Percentiles rank a stretch among this genome's conserved stretches.
Conservation (phyloP, 2,888 invertebrate species). For the Escarpia spicata region DNA sequence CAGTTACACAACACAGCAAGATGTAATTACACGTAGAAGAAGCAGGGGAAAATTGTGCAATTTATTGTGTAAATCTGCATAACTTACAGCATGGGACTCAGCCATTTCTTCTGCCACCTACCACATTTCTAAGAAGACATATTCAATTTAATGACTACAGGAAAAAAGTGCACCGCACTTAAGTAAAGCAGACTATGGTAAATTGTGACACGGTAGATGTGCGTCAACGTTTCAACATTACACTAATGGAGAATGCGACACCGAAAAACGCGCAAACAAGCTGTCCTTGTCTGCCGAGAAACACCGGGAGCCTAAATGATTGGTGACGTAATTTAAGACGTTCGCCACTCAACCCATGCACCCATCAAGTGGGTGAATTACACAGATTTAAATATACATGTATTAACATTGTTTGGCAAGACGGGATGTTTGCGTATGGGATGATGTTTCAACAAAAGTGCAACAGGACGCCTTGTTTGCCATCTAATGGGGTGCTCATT, state of each 20-base stretch:
- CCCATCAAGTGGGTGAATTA: neutral
- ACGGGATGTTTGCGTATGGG: neutral
- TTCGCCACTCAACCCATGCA: neutral
- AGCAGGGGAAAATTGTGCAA: neutral
- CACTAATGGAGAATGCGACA: neutral
- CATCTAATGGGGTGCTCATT: neutral
- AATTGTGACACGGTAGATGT: neutral
- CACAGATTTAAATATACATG: constrained; percentile 5
- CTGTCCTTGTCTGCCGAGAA: neutral
- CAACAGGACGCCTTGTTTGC: neutral
- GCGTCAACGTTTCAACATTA: neutral
- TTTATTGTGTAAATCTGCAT: constrained; percentile 13
- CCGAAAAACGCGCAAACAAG: neutral
- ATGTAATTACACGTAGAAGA: neutral
- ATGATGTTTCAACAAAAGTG: neutral
- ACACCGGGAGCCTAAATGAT: neutral
- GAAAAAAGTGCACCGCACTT: neutral
- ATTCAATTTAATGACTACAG: neutral
- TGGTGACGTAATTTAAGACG: neutral
- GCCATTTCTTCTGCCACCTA: neutral
- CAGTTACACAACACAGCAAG: neutral
- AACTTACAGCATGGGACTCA: neutral
- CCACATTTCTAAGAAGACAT: neutral
- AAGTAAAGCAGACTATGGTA: neutral
- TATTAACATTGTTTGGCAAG: neutral